A percentile compares a stretch with the other conserved stretches of the same genome.
phyloP scores from a whole-genome alignment of 2,888 invertebrate species.

The Leptarthrus brevirostris region DNA sequence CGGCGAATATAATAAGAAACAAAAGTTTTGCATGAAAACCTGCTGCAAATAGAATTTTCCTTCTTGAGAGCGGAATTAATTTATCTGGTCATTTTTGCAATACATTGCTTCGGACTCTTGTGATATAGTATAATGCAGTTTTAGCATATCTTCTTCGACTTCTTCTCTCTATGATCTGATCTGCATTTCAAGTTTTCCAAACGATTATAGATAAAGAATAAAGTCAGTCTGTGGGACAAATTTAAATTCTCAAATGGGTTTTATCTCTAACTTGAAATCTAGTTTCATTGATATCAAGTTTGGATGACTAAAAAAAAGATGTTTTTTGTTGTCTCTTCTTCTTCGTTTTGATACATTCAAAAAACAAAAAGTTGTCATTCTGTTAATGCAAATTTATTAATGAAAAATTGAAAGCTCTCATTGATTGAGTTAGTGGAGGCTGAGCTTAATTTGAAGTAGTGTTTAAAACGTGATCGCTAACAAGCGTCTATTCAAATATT shows the following conservation, averaged over 20 bases:
- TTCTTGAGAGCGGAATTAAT: conserved; percentile 29
- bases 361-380: conserved; percentile 33
- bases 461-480: no score
- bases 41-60: conserved; percentile 37
- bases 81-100: conserved; percentile 38
- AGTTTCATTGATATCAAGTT: conserved; percentile 31
- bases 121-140: conserved; percentile 31
- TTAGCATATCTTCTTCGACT: conserved; percentile 34
- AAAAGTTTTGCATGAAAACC: conserved; percentile 33
- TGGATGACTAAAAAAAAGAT: background rate
- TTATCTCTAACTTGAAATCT: conserved; percentile 29
- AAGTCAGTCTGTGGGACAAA: conserved; percentile 24
- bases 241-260: conserved; percentile 42
- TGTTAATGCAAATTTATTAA: conserved; percentile 26
- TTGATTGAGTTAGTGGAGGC: no score
- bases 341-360: background rate
- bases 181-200: conserved; percentile 38
- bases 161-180: conserved; percentile 22
- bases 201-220: conserved; percentile 8
- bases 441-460: no score
- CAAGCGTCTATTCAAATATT: no score
- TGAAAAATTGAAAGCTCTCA: no score
- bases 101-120: conserved; percentile 35
- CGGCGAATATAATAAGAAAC: background rate
- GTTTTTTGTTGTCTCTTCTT: background rate